Evolutionary conservation across 2,888 invertebrate species (phyloP), one percentile per base, ranked within the genome.

Genomic region (Baccha elongata): DNA sequence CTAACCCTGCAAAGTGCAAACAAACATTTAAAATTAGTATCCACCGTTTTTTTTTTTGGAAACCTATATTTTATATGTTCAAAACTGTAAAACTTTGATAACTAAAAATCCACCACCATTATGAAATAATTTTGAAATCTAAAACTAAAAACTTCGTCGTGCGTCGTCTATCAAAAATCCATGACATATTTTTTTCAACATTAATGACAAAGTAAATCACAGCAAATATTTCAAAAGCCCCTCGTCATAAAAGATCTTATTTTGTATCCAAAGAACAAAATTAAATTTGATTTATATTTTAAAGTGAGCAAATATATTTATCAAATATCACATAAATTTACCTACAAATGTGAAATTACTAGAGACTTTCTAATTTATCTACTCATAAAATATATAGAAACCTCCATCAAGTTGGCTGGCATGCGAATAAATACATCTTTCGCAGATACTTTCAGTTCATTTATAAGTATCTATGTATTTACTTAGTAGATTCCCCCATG

Each of bases 351-450:
- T n/a, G 44, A 42, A 44, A 60, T 60, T 11, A 29, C 60, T n/a
- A n/a, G n/a, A 44, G 60, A 44, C 44, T 67, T 26, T 44, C n/a
- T 48, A 52, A 67, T 48, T 60, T 44, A 53, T 44, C 29, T 62
- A 8, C 35, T 40, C 4, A 17, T 10, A 42, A 26, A 17, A 29
- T 1, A 17, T 11, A 55, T 19, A 73, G 21, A 64, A 69, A 68
- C 42, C 55, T 55, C 73, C 73, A 67, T 79, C 79, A 79, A 37
- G 69, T 3, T 10, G 19, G 68, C 73, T 23, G 40, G 50, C 50
- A 42, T 64, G 69, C 74, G 60, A 74, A 80, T 80, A 65, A 65
- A 80, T 74, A 32, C 64, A 42, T 65, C 44, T 40, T 2, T 58
- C n/a, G 4, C 5, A 32, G 19, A n/a, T 15, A 26, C 21, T 62